phyloP scores from a whole-genome alignment of 2,888 invertebrate species.

The Tigriopus californicus region DNA sequence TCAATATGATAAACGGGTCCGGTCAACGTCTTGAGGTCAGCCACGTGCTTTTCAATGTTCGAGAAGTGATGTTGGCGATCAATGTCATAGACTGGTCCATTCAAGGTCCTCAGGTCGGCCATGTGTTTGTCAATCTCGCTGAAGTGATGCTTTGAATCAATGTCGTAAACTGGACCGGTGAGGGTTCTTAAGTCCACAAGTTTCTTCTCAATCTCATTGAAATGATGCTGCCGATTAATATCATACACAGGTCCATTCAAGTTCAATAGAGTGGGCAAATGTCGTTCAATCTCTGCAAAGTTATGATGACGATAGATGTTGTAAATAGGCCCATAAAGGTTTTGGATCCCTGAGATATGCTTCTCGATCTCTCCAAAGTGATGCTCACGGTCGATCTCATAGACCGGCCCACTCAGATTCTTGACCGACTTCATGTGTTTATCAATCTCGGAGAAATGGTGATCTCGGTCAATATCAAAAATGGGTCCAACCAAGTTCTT shows the following conservation, averaged over 20 bases:
- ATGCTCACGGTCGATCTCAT: slow-evolving; percentile 12
- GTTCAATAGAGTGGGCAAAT: background rate
- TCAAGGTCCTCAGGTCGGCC: background rate
- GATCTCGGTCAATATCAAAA: background rate
- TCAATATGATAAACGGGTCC: slow-evolving; percentile 14
- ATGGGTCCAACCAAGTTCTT: slow-evolving; percentile 5
- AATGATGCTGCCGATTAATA: slow-evolving; percentile 6
- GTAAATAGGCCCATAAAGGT: slow-evolving; percentile 5
- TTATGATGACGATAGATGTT: slow-evolving; percentile 7
- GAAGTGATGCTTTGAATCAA: slow-evolving; percentile 11
- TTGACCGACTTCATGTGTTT: slow-evolving; percentile 3
- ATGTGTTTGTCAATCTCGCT: slow-evolving; percentile 1
- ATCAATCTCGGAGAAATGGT: slow-evolving; percentile 11
- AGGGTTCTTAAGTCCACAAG: slow-evolving; percentile 2
- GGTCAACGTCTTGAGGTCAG: slow-evolving; percentile 8
- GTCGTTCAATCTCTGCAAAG: slow-evolving; percentile 8
- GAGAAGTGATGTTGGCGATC: background rate
- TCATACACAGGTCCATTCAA: slow-evolving; percentile 2
- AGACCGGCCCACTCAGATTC: slow-evolving; percentile 10
- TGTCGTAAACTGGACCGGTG: slow-evolving; percentile 12
- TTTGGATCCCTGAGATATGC: background rate
- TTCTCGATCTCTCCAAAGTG: slow-evolving; percentile 12
- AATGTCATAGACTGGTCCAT: slow-evolving; percentile 13
- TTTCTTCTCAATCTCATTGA: slow-evolving; percentile 9
- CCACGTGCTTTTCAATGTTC: slow-evolving; percentile 10